Conservation (phyloP, 2,888 invertebrate genomes). For the Boloria selene region DNA sequence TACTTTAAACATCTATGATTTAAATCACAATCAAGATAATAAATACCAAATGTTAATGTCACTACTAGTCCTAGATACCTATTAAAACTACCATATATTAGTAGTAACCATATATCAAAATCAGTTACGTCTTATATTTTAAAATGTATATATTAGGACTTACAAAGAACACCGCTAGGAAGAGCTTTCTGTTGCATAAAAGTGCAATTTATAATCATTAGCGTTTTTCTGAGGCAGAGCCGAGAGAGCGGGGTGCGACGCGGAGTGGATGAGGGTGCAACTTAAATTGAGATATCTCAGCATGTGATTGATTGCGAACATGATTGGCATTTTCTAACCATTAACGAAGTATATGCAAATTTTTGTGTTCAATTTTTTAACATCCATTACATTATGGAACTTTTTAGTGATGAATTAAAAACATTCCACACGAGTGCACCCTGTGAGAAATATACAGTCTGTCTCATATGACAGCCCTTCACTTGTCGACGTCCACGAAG, state of each 20-base stretch:
- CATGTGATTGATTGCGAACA: slow-evolving; percentile 73
- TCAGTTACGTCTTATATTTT: too few relatives aligned
- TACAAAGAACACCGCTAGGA: slow-evolving; percentile 58
- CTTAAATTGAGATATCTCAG: slow-evolving; percentile 75
- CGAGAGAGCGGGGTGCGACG: slow-evolving; percentile 50
- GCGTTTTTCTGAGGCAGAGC: slow-evolving; percentile 56
- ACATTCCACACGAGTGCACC: slow-evolving; percentile 65
- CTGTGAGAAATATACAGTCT: slow-evolving; percentile 68
- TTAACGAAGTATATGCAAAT: slow-evolving; percentile 66
- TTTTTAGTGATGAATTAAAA: slow-evolving; percentile 58
- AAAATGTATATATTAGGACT: slow-evolving; percentile 39
- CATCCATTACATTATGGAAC: slow-evolving; percentile 46
- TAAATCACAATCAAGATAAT: too few relatives aligned
- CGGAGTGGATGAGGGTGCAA: slow-evolving; percentile 61
- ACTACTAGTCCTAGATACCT: too few relatives aligned
- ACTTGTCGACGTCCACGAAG: slow-evolving; percentile 56
- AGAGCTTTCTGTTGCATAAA: slow-evolving; percentile 49
- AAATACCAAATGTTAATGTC: too few relatives aligned
- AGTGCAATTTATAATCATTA: slow-evolving; percentile 74
- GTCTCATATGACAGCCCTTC: slow-evolving; percentile 77
- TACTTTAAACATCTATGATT: background rate
- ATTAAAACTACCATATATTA: too few relatives aligned
- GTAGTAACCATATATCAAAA: too few relatives aligned
- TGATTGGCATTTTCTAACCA: slow-evolving; percentile 71
- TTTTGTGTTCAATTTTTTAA: slow-evolving; percentile 56